Conservation (phyloP, 1,140 invertebrate species). For the Hormaphis cornu region DNA sequence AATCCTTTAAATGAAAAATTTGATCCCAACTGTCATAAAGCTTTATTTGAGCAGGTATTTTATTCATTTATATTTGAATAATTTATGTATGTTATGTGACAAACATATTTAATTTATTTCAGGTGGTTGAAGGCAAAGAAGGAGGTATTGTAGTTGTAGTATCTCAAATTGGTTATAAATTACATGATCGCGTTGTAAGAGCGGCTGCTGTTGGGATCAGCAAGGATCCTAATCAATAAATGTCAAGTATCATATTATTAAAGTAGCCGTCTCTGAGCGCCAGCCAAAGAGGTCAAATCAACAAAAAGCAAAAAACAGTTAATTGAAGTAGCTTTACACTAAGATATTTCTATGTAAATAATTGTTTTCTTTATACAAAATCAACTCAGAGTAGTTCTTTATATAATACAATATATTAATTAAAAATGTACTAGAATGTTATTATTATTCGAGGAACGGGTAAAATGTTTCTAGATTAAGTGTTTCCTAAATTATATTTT, state of each 20-base stretch:
- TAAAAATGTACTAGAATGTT: no score
- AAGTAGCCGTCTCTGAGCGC: not conserved
- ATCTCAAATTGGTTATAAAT: constrained; percentile 90
- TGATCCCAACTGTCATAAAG: constrained; percentile 93
- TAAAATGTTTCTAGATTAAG: no score
- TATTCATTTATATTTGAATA: no score
- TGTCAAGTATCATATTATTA: not conserved
- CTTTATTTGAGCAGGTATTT: constrained; percentile 79
- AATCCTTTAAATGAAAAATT: constrained; percentile 90
- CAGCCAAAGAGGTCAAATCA: not conserved
- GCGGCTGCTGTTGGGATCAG: constrained; percentile 95
- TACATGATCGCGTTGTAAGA: constrained; percentile 84
- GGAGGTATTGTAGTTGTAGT: constrained; percentile 82
- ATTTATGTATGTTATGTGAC: no score
- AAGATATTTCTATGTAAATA: no score
- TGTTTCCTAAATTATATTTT: no score
- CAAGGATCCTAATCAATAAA: constrained; percentile 45
- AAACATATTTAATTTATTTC: constrained; percentile 41
- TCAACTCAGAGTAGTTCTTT: no score
- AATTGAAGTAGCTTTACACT: no score
- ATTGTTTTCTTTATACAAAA: no score
- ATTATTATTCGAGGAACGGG: no score
- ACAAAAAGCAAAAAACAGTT: not conserved
- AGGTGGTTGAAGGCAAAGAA: constrained; percentile 68
- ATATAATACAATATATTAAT: no score